Base-by-base conservation (phyloP, 2,113 vertebrate species). In the Myrmophylax atrothorax region DNA sequence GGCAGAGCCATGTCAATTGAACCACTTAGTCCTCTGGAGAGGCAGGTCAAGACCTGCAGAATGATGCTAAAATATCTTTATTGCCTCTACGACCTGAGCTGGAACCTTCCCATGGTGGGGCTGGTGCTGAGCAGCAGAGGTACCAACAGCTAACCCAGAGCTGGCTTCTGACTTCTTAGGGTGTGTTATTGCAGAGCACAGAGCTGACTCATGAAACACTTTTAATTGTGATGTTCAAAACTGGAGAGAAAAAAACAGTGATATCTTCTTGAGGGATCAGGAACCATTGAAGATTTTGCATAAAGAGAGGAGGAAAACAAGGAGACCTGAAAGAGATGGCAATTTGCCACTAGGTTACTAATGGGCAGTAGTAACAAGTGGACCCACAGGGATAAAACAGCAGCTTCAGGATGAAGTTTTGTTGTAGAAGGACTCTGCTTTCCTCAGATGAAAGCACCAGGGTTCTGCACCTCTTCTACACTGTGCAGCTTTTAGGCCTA, bases 181-280 rank as follows among this genome's bases (percentile, higher is more conserved):
- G 33, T 64, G 23, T 33, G 47, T 72, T 55, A 82, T 49, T 73
- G 44, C 58, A 76, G 58, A 60, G 74, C 53, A 69, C 49, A 83
- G 59, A 86, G 63, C 59, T 92, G 85, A 92, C 64, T 77, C 31
- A 15, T 7, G 22, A 68, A 66, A 89, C 1, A 10, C 44, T 84
- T 82, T 68, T 40, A 82, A 89, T 89, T 84, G 47, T 74, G 33
- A 78, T 77, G 83, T 90, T 77, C 67, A 81, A 81, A 92, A 69
- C 2, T 1, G 24, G 46, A 80, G 63, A 28, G 40, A 40, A 88
- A 88, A 90, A 55, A 82, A 33, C 26, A 46, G 28, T 0, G 0
- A 7, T 77, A 90, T 53, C 76, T 92, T 68, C 68, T 58, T 23
- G 56, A 89, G 44, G 18, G n/a, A 78, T 89, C 68, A 89, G 60